A percentile compares a stretch with the other conserved stretches of the same genome.
phyloP scores from a whole-genome alignment of 2,113 vertebrate genomes.

The Hylia prasina region DNA sequence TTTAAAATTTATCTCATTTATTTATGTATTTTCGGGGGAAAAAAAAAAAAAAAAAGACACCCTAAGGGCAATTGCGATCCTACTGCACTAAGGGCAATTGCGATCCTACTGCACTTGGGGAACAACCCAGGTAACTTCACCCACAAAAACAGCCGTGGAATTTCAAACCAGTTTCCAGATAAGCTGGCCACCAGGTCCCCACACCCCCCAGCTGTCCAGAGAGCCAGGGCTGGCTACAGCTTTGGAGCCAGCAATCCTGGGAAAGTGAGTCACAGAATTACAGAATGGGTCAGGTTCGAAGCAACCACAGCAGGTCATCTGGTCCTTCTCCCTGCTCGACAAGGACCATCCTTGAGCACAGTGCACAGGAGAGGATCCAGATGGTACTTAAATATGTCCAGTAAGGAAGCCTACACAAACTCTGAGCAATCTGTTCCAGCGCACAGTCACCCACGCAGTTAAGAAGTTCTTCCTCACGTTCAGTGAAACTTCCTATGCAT shows the following conservation, averaged over 20 bases:
- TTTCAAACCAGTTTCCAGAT: fast-evolving
- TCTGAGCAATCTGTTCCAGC: neutral
- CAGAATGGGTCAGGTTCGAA: neutral
- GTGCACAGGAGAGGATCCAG: fast-evolving
- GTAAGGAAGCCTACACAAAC: neutral
- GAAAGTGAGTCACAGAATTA: neutral
- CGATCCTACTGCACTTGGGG: fast-evolving
- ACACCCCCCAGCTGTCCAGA: fast-evolving
- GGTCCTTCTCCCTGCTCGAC: too few relatives aligned
- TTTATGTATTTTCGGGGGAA: fast-evolving
- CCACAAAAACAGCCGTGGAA: fast-evolving
- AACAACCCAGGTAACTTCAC: neutral
- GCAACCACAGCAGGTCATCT: fast-evolving
- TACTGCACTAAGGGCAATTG: fast-evolving
- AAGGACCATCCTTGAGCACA: neutral
- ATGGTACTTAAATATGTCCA: fast-evolving
- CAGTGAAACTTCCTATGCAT: neutral
- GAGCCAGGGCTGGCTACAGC: fast-evolving
- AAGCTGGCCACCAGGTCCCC: too few relatives aligned
- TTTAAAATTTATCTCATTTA: fast-evolving
- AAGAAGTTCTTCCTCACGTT: neutral
- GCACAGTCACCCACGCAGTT: too few relatives aligned
- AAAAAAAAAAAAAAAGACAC: fast-evolving
- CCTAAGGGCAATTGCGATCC: fast-evolving
- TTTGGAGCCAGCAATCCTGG: fast-evolving